Evolutionary conservation across 2,888 invertebrate species (phyloP), one percentile per base, ranked within the genome.

Genomic region (Caenorhabditis sp.): DNA sequence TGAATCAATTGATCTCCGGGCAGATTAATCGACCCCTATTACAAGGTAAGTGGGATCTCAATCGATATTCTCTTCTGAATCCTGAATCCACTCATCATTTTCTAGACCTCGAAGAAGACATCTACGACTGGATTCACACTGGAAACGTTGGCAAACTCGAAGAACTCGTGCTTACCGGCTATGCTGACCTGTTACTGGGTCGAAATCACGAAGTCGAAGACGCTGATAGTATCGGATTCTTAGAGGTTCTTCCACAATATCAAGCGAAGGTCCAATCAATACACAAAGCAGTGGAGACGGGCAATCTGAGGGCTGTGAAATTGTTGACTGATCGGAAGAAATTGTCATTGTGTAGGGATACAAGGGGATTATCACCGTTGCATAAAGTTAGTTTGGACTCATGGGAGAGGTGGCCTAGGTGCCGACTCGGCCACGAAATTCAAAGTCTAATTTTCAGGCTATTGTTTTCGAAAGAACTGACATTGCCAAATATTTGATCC

Each of bases 81-180:
- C 14, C n/a, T 64, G 14, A 58, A 58, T 12, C n/a, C 20, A 58
- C 27, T 12, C 38, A 38, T 31, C 10, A 20, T 17, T 54, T 83
- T 43, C 31, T n/a, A n/a, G n/a, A n/a, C 43, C 86, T 88, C n/a
- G n/a, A n/a, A n/a, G 89, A 89, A 67, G 88, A 89, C 56, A 88
- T 89, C 38, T 84, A 87, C 27, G 84, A 88, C 69, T 89, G 89
- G 89, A 86, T 89, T 59, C 88, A 88, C 65, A 86, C 88, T n/a
- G 92, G 93, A 10, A 94, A 94, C 87, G 93, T 95, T 92, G 95
- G 94, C 88, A 93, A 93, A 90, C 90, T 96, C 85, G 95, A 95
- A 27, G 92, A 93, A 62, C 90, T 95, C 83, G 94, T 96, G 17
- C 90, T 96, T 25, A 93, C 93, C 83, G 95, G 95, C 3, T 93